A percentile compares a stretch with the other conserved stretches of the same genome.
phyloP scores from a whole-genome alignment of 2,888 invertebrate genomes.

The Subacronicta megacephala region DNA sequence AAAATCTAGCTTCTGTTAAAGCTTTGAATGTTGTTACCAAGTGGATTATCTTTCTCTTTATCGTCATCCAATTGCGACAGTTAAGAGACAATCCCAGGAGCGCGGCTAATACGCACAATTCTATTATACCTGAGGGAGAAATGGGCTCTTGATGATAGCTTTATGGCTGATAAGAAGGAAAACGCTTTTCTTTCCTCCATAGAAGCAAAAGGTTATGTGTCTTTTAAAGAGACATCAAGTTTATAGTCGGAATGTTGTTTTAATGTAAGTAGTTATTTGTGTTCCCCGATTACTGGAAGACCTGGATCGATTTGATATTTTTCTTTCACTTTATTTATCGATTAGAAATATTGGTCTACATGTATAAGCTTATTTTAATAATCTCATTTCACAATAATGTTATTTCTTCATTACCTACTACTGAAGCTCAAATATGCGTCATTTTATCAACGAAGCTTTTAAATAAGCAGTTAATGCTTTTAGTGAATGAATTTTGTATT shows the following conservation, averaged over 20 bases:
- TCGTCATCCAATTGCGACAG: conserved; percentile 29
- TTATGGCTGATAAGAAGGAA: conserved; percentile 21
- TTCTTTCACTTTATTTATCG: too few relatives aligned
- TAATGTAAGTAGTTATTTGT: too few relatives aligned
- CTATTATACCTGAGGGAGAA: conserved; percentile 39
- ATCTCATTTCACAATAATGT: too few relatives aligned
- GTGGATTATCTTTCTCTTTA: conserved; percentile 30
- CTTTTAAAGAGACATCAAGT: too few relatives aligned
- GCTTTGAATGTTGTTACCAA: conserved; percentile 12
- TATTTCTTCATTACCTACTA: too few relatives aligned
- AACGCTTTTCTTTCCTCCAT: conserved; percentile 5
- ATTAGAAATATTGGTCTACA: too few relatives aligned
- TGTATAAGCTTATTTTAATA: too few relatives aligned
- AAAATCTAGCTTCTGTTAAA: not conserved
- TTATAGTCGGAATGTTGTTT: too few relatives aligned
- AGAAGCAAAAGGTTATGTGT: not conserved
- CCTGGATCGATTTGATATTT: too few relatives aligned
- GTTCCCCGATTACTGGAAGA: too few relatives aligned
- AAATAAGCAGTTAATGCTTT: conserved; percentile 1
- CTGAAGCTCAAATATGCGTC: not conserved
- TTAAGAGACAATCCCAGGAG: conserved; percentile 30
- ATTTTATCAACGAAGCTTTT: conserved; percentile 13
- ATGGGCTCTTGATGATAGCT: conserved; percentile 25
- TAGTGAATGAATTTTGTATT: conserved; percentile 7
- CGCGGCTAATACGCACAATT: conserved; percentile 36